Percentiles rank a stretch among this genome's conserved stretches.
phyloP scores from a whole-genome alignment of 2,113 vertebrate species.

The Chaetops frenatus region DNA sequence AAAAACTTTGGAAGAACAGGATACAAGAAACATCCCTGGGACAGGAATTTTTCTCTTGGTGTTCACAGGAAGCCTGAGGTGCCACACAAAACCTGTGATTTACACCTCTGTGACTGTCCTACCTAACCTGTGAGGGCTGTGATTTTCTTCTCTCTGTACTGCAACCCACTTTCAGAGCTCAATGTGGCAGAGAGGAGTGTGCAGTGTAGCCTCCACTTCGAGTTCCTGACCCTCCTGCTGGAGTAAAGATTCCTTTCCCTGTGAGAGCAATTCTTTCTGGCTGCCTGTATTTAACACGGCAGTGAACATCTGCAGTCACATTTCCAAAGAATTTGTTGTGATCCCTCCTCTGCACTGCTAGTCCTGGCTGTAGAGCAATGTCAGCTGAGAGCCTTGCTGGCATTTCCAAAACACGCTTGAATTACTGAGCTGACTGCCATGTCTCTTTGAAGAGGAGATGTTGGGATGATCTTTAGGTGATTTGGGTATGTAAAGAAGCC shows the following conservation, averaged over 20 bases:
- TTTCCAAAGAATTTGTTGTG: background rate
- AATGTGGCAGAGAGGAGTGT: background rate
- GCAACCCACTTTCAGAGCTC: background rate
- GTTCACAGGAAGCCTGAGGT: background rate
- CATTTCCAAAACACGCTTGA: background rate
- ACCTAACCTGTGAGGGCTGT: background rate
- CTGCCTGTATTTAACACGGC: background rate
- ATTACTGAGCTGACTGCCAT: background rate
- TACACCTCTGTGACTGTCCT: background rate
- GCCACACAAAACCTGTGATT: background rate
- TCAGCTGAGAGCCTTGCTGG: background rate
- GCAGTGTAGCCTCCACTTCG: background rate
- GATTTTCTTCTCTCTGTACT: background rate
- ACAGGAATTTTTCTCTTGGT: background rate
- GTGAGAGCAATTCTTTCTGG: background rate
- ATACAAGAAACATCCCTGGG: background rate
- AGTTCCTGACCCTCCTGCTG: background rate
- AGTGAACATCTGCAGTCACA: background rate
- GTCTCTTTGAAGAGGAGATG: background rate
- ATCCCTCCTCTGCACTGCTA: background rate
- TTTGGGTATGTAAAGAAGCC: background rate
- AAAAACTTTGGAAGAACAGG: background rate
- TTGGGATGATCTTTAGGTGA: background rate
- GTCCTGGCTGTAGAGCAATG: background rate
- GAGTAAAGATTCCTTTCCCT: background rate